Percentiles rank a stretch among this genome's conserved stretches.
Conservation (phyloP, 2,113 vertebrate species). For the Coptodon bakossiorum region DNA sequence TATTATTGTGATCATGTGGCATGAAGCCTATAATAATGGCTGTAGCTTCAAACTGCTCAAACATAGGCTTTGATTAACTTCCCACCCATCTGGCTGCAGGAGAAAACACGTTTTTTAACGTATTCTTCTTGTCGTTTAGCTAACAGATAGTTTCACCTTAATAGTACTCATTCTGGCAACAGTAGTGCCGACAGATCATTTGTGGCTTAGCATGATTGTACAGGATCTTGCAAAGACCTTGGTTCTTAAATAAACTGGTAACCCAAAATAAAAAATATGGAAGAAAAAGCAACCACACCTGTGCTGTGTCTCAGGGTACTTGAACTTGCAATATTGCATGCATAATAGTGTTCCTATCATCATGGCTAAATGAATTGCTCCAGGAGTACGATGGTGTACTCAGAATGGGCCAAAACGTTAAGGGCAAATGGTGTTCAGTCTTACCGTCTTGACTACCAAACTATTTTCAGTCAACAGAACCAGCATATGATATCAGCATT, state of each 20-base stretch:
- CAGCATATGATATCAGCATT: neutral
- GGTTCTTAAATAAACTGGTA: neutral
- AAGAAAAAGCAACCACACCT: neutral
- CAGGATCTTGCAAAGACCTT: neutral
- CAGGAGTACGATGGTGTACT: neutral
- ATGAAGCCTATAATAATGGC: slow-evolving; percentile 50
- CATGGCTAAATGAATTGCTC: neutral
- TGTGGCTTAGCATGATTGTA: neutral
- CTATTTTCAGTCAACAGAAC: neutral
- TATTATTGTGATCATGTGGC: slow-evolving; percentile 56
- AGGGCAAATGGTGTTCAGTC: neutral
- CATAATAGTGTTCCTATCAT: neutral
- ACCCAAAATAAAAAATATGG: neutral
- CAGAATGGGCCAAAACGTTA: neutral
- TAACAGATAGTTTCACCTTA: neutral
- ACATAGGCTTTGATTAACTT: slow-evolving; percentile 43
- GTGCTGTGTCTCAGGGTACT: neutral
- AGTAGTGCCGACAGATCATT: neutral
- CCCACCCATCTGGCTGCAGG: neutral
- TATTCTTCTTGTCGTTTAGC: neutral
- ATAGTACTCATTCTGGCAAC: neutral
- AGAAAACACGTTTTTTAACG: neutral
- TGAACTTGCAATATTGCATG: neutral
- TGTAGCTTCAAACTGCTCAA: slow-evolving; percentile 11
- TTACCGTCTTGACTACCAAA: neutral